These are phyloP conservation scores for Salvelinus sp. DNA, from an alignment of 2,113 vertebrate genomes.

Conservation along the genomic window DNA sequence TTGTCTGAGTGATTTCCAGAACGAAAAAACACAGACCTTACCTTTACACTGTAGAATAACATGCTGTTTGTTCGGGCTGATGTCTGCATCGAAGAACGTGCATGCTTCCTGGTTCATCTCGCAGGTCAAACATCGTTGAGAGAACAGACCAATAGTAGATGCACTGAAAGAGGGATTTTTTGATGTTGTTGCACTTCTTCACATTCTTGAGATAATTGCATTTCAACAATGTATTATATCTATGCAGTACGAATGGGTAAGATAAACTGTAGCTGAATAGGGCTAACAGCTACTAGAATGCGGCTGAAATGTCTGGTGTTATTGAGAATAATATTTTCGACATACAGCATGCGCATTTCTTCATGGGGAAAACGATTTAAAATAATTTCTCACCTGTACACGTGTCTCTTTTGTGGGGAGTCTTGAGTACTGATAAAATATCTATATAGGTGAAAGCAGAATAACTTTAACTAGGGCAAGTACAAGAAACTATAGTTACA, in stretches of 20 bases:
- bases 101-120: constrained; percentile 80
- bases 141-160: constrained; percentile 82
- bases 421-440: constrained; percentile 94
- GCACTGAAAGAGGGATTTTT: constrained; percentile 69
- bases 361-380: background rate
- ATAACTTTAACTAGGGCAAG: background rate
- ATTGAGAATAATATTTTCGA: background rate
- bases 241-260: background rate
- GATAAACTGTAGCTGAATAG: background rate
- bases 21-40: constrained; percentile 39
- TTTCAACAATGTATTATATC: background rate
- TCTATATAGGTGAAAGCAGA: constrained; percentile 64
- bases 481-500: too few relatives aligned
- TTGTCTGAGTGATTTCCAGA: background rate
- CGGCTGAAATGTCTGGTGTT: background rate
- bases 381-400: constrained; percentile 81
- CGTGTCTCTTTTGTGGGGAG: constrained; percentile 83
- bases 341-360: background rate
- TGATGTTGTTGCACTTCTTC: background rate
- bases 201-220: background rate
- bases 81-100: constrained; percentile 81
- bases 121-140: constrained; percentile 88
- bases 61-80: constrained; percentile 82
- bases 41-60: constrained; percentile 90
- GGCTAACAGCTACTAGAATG: background rate